Conservation (phyloP, 2,888 invertebrate species). For the Spatulosminthurus flaviceps region DNA sequence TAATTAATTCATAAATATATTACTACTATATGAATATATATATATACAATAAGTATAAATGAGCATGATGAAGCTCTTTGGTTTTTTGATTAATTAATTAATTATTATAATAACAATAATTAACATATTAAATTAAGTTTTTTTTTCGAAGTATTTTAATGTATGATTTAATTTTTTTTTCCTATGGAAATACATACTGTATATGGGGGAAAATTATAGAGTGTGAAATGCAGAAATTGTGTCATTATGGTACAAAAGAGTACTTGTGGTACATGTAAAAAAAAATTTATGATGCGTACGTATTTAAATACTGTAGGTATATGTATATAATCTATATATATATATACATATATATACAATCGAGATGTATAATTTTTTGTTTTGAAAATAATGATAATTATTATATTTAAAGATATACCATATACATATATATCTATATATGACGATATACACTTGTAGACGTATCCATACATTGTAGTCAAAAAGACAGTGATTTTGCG, state of each 20-base stretch:
- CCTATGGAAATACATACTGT: background rate
- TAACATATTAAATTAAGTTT: no score
- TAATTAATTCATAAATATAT: background rate
- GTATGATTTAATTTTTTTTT: no score
- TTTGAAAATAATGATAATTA: background rate
- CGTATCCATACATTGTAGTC: conserved; percentile 1
- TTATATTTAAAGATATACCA: background rate
- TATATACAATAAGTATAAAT: background rate
- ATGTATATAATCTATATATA: no score
- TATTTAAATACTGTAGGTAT: no score
- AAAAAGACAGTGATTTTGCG: conserved; percentile 1
- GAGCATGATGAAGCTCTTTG: background rate
- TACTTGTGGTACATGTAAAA: no score
- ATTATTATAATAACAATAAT: no score
- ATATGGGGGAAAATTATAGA: background rate
- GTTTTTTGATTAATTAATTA: background rate
- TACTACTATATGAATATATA: background rate
- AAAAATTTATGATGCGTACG: no score
- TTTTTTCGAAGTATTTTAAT: no score
- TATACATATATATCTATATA: conserved; percentile 5
- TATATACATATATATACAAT: conserved; percentile 11
- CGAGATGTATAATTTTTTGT: conserved; percentile 8
- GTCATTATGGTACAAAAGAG: background rate
- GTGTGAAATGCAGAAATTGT: background rate
- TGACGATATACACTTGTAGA: conserved; percentile 6